A percentile compares a stretch with the other conserved stretches of the same genome.
phyloP scores from a whole-genome alignment of 2,113 vertebrate genomes.

The Gulo gulo region DNA sequence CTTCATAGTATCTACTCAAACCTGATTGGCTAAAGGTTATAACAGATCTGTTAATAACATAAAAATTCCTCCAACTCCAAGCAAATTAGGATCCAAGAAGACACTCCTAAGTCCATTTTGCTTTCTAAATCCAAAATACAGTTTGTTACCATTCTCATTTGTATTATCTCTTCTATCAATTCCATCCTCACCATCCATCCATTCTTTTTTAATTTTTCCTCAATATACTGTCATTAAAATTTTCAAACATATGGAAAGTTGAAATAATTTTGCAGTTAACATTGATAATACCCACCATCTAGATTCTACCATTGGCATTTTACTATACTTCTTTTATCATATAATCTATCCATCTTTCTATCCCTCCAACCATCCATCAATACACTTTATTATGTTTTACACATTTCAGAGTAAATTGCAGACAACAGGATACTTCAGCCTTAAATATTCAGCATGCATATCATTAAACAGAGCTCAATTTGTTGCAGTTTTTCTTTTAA shows the following conservation, averaged over 20 bases:
- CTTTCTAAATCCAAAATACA: neutral
- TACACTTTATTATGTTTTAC: conserved; percentile 5
- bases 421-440: neutral
- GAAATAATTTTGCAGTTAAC: conserved; percentile 14
- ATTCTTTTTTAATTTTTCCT: conserved; percentile 12
- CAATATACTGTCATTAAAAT: conserved; percentile 1
- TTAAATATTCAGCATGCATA: neutral
- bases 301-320: conserved; percentile 3
- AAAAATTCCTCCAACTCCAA: neutral
- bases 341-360: neutral
- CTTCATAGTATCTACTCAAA: neutral
- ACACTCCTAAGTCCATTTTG: neutral
- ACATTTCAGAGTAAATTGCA: neutral
- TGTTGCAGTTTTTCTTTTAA: conserved; percentile 26
- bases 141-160: conserved; percentile 1
- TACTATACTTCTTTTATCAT: neutral
- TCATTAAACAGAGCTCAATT: conserved; percentile 28
- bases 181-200: neutral
- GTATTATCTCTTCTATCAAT: neutral
- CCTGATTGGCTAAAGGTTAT: neutral
- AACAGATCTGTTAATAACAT: neutral
- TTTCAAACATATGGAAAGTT: neutral
- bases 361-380: neutral
- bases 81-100: neutral
- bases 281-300: neutral